Conservation (phyloP, 2,113 vertebrate genomes). For the Grammomys surdaster region DNA sequence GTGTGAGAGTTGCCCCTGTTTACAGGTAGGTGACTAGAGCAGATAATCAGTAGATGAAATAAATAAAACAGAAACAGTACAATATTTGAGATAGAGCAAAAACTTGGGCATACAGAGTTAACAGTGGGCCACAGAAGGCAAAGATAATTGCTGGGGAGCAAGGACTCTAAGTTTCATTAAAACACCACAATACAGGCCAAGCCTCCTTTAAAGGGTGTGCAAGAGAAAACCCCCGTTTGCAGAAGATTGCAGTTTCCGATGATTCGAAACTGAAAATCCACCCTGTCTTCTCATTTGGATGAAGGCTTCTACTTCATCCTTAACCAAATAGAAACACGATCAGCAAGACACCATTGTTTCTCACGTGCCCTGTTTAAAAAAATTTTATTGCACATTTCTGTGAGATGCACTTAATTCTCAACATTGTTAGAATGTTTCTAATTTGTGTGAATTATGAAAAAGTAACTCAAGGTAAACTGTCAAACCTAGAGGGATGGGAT, state of each 20-base stretch:
- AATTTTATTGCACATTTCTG: neutral
- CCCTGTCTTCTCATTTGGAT: neutral
- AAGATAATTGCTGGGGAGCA: neutral
- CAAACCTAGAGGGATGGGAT: neutral
- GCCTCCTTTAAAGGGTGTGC: neutral
- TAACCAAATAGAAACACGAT: neutral
- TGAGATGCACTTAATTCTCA: constrained; percentile 27
- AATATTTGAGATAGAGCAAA: neutral
- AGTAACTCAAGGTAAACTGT: neutral
- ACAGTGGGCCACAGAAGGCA: neutral
- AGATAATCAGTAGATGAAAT: neutral
- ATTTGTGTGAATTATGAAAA: neutral
- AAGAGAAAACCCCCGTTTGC: constrained; percentile 23
- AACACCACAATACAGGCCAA: neutral
- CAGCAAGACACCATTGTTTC: neutral
- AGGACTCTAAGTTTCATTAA: neutral
- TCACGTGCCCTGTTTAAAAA: neutral
- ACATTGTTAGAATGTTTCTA: neutral
- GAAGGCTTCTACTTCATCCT: neutral
- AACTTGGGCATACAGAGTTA: neutral
- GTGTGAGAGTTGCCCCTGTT: neutral
- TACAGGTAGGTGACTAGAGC: neutral
- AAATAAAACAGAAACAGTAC: neutral
- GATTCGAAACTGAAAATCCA: neutral
- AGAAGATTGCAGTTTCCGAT: neutral